Base-by-base conservation (phyloP, 2,113 vertebrate species). In the Plestiodon gilberti region DNA sequence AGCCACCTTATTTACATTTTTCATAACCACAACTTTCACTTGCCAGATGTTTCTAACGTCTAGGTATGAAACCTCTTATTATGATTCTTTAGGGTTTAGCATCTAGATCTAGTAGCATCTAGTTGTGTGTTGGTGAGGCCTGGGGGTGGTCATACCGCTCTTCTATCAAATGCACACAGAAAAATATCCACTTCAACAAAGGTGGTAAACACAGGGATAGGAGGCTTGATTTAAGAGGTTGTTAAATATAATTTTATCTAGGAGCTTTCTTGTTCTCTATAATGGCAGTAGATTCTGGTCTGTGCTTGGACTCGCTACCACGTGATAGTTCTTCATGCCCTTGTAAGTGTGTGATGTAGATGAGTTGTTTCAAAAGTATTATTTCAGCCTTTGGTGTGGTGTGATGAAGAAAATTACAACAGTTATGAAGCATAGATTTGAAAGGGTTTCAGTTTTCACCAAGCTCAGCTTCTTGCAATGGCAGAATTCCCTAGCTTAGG, bases 1-100 rank as follows among this genome's bases (percentile, higher is more conserved):
- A 93, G 89, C 89, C 82, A 89, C 92, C 91, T 90, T 89, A 89
- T 95, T 95, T 94, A 87, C 88, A 84, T 94, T 94, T 95, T 92
- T 85, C 92, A 88, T 91, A 88, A 87, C 80, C 88, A 91, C 48
- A 59, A 76, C 73, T 94, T 90, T 90, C 87, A 89, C 81, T 86
- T 78, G 35, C 87, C 93, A 95, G 89, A 92, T 95, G 93, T 92
- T 89, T 75, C n/a, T 55, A 48, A 91, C 38, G 67, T 48, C 80
- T 88, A 89, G 75, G 67, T 92, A 83, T 77, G 70, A 91, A 94
- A 35, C 57, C 59, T 90, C 76, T 81, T 86, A 23, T 55, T 86
- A 0, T 52, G 77, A 83, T n/a, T 89, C 64, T 43, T 91, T 65
- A 0, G 89, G 57, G 84, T 57, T 52, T 85, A 9, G 78, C 79